Percentiles rank a stretch among this genome's conserved stretches.
Evolutionary conservation across 2,797 vertebrate species (phyloP).

Genomic region (Smutsia temminckii): DNA sequence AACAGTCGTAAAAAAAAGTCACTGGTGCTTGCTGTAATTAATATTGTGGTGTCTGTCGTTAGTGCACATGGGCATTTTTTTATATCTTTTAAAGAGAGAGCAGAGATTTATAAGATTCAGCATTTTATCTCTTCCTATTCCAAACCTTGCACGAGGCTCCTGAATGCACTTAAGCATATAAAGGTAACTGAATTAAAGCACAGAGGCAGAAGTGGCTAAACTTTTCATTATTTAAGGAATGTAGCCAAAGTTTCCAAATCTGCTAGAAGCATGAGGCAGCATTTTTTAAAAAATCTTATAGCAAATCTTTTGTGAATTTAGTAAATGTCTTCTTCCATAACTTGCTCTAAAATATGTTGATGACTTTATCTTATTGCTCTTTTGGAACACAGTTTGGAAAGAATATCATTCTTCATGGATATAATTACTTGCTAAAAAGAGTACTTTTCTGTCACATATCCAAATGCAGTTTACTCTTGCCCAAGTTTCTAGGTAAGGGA

Average conservation of each 20-base stretch:
- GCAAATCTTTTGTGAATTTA: background rate
- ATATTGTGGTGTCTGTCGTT: background rate
- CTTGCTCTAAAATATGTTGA: constrained; percentile 5
- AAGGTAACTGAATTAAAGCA: constrained; percentile 59
- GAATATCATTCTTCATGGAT: background rate
- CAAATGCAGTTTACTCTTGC: constrained; percentile 11
- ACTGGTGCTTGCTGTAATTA: background rate
- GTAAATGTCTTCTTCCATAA: background rate
- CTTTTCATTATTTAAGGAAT: constrained; percentile 56
- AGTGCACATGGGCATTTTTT: background rate
- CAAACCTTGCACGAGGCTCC: constrained; percentile 28
- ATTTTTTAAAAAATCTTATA: constrained; percentile 24
- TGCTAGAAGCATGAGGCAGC: background rate
- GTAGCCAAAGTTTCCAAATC: background rate
- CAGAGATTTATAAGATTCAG: constrained; percentile 5
- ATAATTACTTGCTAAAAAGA: constrained; percentile 31
- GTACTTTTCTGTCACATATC: background rate
- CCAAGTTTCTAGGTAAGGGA: background rate
- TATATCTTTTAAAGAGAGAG: constrained; percentile 47
- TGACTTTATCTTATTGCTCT: background rate
- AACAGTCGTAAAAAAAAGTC: background rate
- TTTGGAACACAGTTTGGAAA: background rate
- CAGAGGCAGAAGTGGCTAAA: constrained; percentile 36
- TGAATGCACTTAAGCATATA: background rate
- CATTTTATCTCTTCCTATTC: constrained; percentile 39